Percentiles rank a stretch among this genome's conserved stretches.
Evolutionary conservation across 2,888 invertebrate species (phyloP).

Genomic region (Ellobium chinense): DNA sequence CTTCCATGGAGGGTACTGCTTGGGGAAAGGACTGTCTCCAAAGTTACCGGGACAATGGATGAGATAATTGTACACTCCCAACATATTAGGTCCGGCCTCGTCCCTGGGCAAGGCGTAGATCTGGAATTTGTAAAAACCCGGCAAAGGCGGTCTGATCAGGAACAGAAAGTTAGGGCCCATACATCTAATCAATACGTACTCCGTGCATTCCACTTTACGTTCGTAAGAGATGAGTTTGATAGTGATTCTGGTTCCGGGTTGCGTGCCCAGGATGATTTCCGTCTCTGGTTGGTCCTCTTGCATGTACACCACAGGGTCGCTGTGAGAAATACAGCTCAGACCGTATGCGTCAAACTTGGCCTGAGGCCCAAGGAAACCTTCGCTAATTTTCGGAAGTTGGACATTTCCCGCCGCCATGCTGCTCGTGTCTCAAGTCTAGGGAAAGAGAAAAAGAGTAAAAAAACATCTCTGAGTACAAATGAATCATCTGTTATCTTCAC

Average conservation of each 20-base stretch:
- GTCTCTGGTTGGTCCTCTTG: constrained; percentile 52
- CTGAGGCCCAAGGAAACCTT: constrained; percentile 70
- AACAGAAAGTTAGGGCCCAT: constrained; percentile 62
- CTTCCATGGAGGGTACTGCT: constrained; percentile 71
- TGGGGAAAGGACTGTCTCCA: constrained; percentile 63
- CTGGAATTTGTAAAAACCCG: constrained; percentile 72
- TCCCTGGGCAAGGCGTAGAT: constrained; percentile 67
- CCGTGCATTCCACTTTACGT: constrained; percentile 64
- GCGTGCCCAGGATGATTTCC: constrained; percentile 62
- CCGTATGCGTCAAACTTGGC: constrained; percentile 68
- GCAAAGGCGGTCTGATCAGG: constrained; percentile 60
- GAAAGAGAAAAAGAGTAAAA: neutral
- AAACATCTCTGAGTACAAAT: neutral
- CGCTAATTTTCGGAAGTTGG: constrained; percentile 64
- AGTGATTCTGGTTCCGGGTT: constrained; percentile 60
- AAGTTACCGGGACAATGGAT: constrained; percentile 53
- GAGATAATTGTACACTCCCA: constrained; percentile 70
- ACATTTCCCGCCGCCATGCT: constrained; percentile 50
- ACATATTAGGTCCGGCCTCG: constrained; percentile 69
- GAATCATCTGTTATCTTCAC: neutral
- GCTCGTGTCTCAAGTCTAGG: neutral
- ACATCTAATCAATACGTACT: constrained; percentile 62
- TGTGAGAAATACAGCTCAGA: constrained; percentile 59
- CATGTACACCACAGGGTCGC: constrained; percentile 63
- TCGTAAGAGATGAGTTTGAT: constrained; percentile 65